Percentiles rank a stretch among this genome's conserved stretches.
phyloP scores from a whole-genome alignment of 2,113 vertebrate species.

The Nansenia antarctica region DNA sequence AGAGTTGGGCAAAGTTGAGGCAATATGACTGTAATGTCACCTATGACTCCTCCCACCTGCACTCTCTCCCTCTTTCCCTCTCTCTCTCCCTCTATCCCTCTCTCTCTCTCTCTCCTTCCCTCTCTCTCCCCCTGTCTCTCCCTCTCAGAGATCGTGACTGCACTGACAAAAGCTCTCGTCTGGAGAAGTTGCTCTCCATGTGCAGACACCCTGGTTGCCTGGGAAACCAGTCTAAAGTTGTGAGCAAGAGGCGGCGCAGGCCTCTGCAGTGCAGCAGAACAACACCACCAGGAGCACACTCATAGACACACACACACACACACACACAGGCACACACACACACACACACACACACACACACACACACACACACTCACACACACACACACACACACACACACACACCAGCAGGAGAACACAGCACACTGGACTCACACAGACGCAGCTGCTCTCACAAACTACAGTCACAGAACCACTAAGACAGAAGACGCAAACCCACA shows the following conservation, averaged over 20 bases:
- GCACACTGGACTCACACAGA: too few relatives aligned
- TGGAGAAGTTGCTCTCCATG: constrained; percentile 73
- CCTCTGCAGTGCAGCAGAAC: constrained; percentile 41
- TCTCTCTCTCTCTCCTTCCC: neutral
- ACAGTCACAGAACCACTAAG: too few relatives aligned
- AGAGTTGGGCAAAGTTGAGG: too few relatives aligned
- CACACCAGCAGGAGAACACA: too few relatives aligned
- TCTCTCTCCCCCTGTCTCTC: constrained; percentile 20
- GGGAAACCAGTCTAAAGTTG: constrained; percentile 75
- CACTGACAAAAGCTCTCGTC: constrained; percentile 72
- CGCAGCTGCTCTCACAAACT: too few relatives aligned
- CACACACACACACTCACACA: too few relatives aligned
- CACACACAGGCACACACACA: neutral
- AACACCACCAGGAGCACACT: neutral
- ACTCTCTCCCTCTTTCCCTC: neutral
- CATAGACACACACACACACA: too few relatives aligned
- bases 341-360: too few relatives aligned
- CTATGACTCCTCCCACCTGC: neutral
- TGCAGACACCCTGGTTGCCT: constrained; percentile 75
- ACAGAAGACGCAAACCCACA: too few relatives aligned
- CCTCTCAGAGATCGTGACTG: constrained; percentile 41
- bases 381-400: too few relatives aligned
- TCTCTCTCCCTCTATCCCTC: constrained; percentile 22
- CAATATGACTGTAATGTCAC: neutral
- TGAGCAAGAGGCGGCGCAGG: constrained; percentile 62